Base-by-base conservation (phyloP, 1,140 invertebrate species). In the Bombus ignitus region DNA sequence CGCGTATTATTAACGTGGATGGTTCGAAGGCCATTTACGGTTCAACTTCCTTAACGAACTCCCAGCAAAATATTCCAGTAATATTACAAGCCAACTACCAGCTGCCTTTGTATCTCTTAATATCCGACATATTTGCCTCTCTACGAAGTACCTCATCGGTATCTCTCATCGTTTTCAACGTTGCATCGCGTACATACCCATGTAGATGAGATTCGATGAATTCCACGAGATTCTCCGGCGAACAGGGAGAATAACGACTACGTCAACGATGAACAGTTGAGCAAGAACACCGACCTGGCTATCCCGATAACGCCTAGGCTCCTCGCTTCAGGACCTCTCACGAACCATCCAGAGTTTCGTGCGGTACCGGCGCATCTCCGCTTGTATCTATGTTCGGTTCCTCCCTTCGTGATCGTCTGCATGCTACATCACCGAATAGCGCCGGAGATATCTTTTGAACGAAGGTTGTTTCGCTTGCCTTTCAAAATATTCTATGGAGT, bases 261-360 rank as follows among this genome's bases (percentile, higher is more conserved):
- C 66, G 75, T 84, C 66, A 44, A 39, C n/a, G 68, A 62, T 28
- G 68, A 70, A 42, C 78, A 35, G 44, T 9, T n/a, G n/a, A 25
- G 37, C 53, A 81, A 74, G 70, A 81, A 81, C 81, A 37, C 53
- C 57, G 37, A 82, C 72, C 71, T 75, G 71, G 81, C 3, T n/a
- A 47, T 37, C 6, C 71, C 13, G 71, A 82, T 82, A 82, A 82
- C 81, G 57, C 15, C 32, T 8, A 12, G 35, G 39, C 12, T 42
- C 4, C 35, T 82, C 72, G 35, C 35, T 53, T 44, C 65, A 35
- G 42, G 71, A 65, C 65, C 47, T 62, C 68, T 62, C 32, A 12
- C 78, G 59, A 84, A 78, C 71, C 44, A 25, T 77, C 75, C 82
- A 37, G 35, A 81, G 77, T 72, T 85, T 85, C 83, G 57, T 81